Conservation (phyloP, 2,888 invertebrate genomes). For the Sminthurides aquaticus region DNA sequence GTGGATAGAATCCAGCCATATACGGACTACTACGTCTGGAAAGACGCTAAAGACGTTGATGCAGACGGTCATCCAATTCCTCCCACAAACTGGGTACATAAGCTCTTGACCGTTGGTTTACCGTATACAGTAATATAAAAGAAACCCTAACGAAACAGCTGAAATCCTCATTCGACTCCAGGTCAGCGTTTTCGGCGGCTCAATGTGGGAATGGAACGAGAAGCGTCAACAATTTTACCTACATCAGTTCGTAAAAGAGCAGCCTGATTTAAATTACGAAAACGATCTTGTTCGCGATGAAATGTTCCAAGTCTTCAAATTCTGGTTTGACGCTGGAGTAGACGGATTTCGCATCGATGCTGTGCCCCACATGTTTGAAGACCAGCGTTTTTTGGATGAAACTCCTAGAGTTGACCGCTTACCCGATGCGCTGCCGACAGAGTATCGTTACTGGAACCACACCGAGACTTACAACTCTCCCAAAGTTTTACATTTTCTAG, state of each 20-base stretch:
- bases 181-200: slow-evolving; percentile 60
- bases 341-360: slow-evolving; percentile 69
- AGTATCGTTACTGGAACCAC: slow-evolving; percentile 62
- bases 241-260: too few species aligned
- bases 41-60: slow-evolving; percentile 14
- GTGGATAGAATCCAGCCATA: slow-evolving; percentile 55
- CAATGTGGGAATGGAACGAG: slow-evolving; percentile 66
- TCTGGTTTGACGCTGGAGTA: slow-evolving; percentile 69
- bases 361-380: slow-evolving; percentile 54
- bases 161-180: slow-evolving; percentile 44
- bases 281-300: slow-evolving; percentile 59
- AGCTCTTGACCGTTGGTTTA: not conserved
- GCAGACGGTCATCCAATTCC: slow-evolving; percentile 48
- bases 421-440: slow-evolving; percentile 45
- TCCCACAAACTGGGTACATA: slow-evolving; percentile 44
- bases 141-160: too few species aligned
- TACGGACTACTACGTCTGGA: too few species aligned
- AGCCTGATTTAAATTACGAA: slow-evolving; percentile 75
- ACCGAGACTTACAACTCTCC: slow-evolving; percentile 58
- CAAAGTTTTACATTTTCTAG: slow-evolving; percentile 55
- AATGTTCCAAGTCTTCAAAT: slow-evolving; percentile 58
- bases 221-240: too few species aligned
- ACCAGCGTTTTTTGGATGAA: slow-evolving; percentile 48
- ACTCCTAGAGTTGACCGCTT: too few species aligned
- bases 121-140: too few species aligned